Evolutionary conservation across 2,113 vertebrate genomes (phyloP).

Genomic region (Agapornis roseicollis): DNA sequence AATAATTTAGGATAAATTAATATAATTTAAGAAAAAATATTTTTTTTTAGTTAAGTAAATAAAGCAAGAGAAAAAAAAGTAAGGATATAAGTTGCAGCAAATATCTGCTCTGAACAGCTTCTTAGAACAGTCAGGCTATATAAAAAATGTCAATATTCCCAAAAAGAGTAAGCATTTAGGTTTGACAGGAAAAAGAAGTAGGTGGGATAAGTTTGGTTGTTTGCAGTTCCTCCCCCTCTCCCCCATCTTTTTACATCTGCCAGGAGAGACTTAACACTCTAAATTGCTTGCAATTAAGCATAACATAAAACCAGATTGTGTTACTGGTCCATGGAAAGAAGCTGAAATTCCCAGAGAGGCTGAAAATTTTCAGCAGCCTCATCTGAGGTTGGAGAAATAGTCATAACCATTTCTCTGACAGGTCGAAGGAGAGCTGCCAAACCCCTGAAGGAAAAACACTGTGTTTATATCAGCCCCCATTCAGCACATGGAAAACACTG

Average conservation of each 20-base stretch:
- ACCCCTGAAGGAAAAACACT: not conserved
- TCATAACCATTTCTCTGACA: slow-evolving; percentile 72
- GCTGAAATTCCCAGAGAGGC: slow-evolving; percentile 74
- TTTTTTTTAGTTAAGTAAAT: not conserved
- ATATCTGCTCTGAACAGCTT: not conserved
- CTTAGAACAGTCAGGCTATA: not conserved
- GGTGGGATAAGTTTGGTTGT: not conserved
- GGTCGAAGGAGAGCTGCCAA: slow-evolving; percentile 47
- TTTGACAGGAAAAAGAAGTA: not conserved
- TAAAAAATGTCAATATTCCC: not conserved
- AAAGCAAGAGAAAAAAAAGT: not conserved
- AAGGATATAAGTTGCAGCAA: not conserved
- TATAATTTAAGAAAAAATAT: not conserved
- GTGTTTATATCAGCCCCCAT: slow-evolving; percentile 40
- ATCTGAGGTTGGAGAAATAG: slow-evolving; percentile 50
- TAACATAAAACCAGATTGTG: slow-evolving; percentile 49
- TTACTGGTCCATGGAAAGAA: slow-evolving; percentile 60
- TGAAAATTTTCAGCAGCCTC: slow-evolving; percentile 77
- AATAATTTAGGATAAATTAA: not conserved
- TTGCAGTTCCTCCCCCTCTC: not conserved
- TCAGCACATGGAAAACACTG: slow-evolving; percentile 17
- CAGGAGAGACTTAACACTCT: slow-evolving; percentile 19
- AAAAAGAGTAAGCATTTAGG: not conserved
- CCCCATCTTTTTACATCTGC: not conserved
- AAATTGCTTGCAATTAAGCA: slow-evolving; percentile 64